phyloP scores from a whole-genome alignment of 2,797 vertebrate species.

The Lophius americanus region DNA sequence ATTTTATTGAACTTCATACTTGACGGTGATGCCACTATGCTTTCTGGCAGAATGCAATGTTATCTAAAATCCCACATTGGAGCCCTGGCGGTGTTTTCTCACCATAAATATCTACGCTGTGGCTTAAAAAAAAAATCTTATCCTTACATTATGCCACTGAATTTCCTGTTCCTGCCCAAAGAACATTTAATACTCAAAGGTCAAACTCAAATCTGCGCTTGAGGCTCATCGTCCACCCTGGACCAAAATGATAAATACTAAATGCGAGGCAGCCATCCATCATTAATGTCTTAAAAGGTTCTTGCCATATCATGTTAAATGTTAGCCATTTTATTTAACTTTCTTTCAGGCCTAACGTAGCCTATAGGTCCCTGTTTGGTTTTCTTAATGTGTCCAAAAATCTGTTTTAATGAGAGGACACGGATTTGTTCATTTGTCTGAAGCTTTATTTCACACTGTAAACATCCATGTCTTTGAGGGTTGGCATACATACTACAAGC shows the following conservation, averaged over 20 bases:
- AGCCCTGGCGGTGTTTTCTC: too few relatives aligned
- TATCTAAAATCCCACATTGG: too few relatives aligned
- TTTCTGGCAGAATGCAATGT: too few relatives aligned
- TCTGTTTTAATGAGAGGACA: constrained; percentile 1
- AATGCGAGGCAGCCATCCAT: background rate
- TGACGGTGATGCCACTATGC: too few relatives aligned
- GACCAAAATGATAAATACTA: background rate
- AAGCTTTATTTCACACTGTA: constrained; percentile 22
- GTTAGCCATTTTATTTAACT: background rate
- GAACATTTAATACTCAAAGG: background rate
- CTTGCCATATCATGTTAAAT: background rate
- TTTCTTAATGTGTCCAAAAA: constrained; percentile 30
- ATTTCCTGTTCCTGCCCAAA: too few relatives aligned
- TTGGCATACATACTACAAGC: background rate
- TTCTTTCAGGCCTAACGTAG: background rate
- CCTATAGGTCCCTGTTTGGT: constrained; percentile 1
- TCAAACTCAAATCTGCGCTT: background rate
- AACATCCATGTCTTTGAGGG: constrained; percentile 12
- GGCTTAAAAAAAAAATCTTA: too few relatives aligned
- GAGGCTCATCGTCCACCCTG: too few relatives aligned
- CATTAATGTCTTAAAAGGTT: background rate
- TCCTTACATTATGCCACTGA: background rate
- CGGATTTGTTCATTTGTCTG: constrained; percentile 17
- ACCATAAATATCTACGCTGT: too few relatives aligned
- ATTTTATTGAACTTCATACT: too few relatives aligned